Evolutionary conservation across 2,888 invertebrate species (phyloP).

Genomic region (Sesia bembeciformis): DNA sequence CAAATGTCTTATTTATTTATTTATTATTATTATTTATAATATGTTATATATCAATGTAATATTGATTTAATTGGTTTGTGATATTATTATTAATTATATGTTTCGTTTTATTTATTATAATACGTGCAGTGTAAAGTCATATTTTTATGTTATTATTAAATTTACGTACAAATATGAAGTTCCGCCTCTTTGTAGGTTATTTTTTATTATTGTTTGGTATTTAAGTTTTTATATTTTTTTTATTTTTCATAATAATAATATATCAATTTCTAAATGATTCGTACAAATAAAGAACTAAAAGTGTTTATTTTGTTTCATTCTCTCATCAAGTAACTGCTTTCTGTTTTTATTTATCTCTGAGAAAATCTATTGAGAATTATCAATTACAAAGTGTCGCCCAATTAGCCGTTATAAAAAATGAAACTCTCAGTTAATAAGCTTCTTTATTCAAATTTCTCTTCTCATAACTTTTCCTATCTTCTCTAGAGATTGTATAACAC

Average conservation of each 20-base stretch:
- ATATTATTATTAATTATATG: slow-evolving; percentile 1
- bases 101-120: slow-evolving; percentile 7
- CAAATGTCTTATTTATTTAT: not conserved
- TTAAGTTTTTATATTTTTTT: slow-evolving; percentile 5
- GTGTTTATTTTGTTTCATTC: slow-evolving; percentile 4
- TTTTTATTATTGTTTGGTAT: slow-evolving; percentile 6
- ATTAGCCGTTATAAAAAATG: no score
- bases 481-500: no score
- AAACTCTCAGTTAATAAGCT: no score
- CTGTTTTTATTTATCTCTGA: no score
- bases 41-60: slow-evolving; percentile 11
- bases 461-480: no score
- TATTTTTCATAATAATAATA: slow-evolving; percentile 9
- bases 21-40: slow-evolving; percentile 1
- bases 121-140: slow-evolving; percentile 2
- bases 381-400: no score
- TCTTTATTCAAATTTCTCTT: no score
- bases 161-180: slow-evolving; percentile 1
- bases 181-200: slow-evolving; percentile 2
- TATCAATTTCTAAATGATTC: slow-evolving; percentile 26
- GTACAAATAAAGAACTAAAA: slow-evolving; percentile 67
- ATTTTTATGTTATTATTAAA: slow-evolving; percentile 3
- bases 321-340: no score
- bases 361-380: no score
- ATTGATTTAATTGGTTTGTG: slow-evolving; percentile 7